A percentile compares a stretch with the other conserved stretches of the same genome.
Evolutionary conservation across 2,113 vertebrate genomes (phyloP).

Genomic region (Hypomesus transpacificus): DNA sequence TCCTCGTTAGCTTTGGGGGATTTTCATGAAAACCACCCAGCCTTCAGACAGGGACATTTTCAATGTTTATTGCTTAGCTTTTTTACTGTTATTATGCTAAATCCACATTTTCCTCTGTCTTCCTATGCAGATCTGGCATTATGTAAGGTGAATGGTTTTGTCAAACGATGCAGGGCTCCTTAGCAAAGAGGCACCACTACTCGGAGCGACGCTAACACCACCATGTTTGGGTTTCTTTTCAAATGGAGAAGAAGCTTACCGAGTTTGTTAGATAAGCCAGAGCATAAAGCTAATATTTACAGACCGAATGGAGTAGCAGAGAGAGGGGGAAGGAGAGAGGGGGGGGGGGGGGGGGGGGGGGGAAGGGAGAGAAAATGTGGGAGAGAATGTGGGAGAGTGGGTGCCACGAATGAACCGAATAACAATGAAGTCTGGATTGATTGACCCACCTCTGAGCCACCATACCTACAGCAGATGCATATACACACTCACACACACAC

Average conservation of each 20-base stretch:
- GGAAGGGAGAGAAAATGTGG: neutral
- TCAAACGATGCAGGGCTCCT: neutral
- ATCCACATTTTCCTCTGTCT: constrained; percentile 18
- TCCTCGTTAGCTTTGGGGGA: constrained; percentile 29
- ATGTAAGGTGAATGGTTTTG: neutral
- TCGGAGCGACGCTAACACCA: neutral
- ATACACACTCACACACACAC: too few relatives aligned
- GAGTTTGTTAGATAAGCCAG: neutral
- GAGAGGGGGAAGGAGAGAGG: neutral
- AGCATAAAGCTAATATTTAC: neutral
- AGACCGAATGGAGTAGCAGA: neutral
- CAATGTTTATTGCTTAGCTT: constrained; percentile 21
- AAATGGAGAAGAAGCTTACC: neutral
- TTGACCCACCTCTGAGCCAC: neutral
- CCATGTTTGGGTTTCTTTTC: neutral
- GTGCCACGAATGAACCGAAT: too few relatives aligned
- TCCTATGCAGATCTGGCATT: neutral
- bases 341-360: neutral
- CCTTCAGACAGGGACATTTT: constrained; percentile 3
- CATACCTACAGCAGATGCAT: neutral
- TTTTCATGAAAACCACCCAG: neutral
- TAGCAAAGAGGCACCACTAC: neutral
- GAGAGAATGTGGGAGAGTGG: too few relatives aligned
- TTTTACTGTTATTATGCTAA: constrained; percentile 7
- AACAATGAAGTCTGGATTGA: too few relatives aligned